Base-by-base conservation (phyloP, 2,113 vertebrate species). In the Pipra filicauda region DNA sequence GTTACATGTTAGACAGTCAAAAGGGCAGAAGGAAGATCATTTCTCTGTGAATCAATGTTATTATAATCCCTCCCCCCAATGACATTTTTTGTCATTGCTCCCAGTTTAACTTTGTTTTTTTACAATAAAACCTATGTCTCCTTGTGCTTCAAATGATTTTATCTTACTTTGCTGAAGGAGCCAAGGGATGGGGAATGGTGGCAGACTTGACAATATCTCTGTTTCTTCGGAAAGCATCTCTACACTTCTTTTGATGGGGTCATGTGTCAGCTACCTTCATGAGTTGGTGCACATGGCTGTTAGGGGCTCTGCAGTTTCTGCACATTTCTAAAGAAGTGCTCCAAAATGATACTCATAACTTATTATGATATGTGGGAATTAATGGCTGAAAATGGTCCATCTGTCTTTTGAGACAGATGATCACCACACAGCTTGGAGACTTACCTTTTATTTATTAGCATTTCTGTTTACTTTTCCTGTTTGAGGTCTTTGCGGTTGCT, bases 11-110 rank as follows among this genome's bases (percentile, higher is more conserved):
- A 82, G 26, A 26, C 9, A 70, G 52, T 54, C 37, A 71, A 35
- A 61, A 65, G 24, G 9, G 3, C 8, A 48, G 21, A n/a, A 61
- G 23, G 44, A 69, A 30, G 0, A 43, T 33, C 0, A 0, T 48
- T 78, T 59, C 55, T 37, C 19, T n/a, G 8, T 12, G 12, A 41
- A 1, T 58, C 41, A 41, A 51, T 4, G 5, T 55, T 51, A 65
- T 44, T 62, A 46, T 43, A 81, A 74, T 54, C 26, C 26, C 6
- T 41, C 5, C 3, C 2, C 12, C 4, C 14, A 35, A 11, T 44
- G 21, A 46, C 2, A 27, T 11, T 30, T 49, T 78, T 35, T 44
- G 9, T 64, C 33, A 30, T 15, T 79, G 15, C 8, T 79, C n/a
- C 16, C 18, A 14, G 24, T 75, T 85, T 52, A 48, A 57, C 31